phyloP scores from a whole-genome alignment of 2,113 vertebrate genomes.

The Hiodon tergisus region DNA sequence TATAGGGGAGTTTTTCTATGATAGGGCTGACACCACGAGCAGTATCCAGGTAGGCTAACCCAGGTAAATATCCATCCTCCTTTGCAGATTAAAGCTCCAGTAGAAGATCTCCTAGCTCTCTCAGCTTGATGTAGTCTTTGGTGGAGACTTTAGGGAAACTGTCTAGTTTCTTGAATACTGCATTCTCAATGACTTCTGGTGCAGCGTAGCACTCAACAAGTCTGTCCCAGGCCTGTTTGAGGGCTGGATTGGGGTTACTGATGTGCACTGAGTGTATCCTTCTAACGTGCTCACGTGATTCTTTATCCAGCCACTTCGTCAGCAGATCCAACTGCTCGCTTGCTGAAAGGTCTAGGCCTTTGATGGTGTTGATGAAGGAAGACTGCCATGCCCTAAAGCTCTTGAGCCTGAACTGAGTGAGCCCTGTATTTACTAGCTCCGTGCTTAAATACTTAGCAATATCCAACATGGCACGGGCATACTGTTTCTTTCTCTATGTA shows the following conservation, averaged over 20 bases:
- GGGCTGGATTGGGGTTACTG: background rate
- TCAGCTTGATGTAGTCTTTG: constrained; percentile 18
- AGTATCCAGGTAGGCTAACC: constrained; percentile 17
- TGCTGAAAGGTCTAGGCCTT: background rate
- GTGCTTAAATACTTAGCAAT: background rate
- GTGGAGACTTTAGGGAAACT: constrained; percentile 21
- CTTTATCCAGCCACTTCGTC: constrained; percentile 18
- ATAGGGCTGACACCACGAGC: background rate
- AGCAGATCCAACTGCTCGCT: constrained; percentile 16
- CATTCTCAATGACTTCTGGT: constrained; percentile 6
- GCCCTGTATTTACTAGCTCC: constrained; percentile 15
- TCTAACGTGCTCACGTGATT: constrained; percentile 15
- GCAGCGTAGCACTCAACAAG: background rate
- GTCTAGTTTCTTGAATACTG: constrained; percentile 25
- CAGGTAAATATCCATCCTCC: constrained; percentile 32
- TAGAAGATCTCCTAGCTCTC: constrained; percentile 26
- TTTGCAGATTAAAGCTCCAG: constrained; percentile 30
- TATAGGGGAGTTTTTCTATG: constrained; percentile 1
- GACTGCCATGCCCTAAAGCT: constrained; percentile 12
- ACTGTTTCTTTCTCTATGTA: constrained; percentile 14
- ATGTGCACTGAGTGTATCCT: constrained; percentile 24
- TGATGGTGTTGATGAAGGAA: constrained; percentile 5
- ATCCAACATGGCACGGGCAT: background rate
- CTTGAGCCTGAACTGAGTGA: constrained; percentile 17
- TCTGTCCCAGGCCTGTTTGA: background rate